Evolutionary conservation across 1,140 invertebrate species (phyloP).

Genomic region (Idris sp.): DNA sequence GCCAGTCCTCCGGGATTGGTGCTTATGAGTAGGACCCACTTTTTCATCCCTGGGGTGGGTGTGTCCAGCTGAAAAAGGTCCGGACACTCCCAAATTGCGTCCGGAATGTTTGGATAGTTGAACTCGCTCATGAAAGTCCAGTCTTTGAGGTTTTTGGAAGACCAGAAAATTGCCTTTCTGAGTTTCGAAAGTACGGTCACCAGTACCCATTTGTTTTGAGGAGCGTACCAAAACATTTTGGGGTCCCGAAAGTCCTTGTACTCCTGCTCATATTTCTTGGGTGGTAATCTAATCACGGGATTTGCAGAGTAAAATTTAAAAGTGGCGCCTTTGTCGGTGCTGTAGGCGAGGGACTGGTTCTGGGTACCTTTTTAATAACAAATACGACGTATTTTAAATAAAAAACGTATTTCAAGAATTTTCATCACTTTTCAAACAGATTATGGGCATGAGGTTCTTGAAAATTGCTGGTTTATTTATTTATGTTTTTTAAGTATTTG

Average conservation of each 20-base stretch:
- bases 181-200: not conserved
- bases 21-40: not conserved
- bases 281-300: conserved; percentile 1
- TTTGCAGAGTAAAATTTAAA: no score
- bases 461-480: no score
- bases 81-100: not conserved
- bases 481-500: no score
- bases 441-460: no score
- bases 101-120: not conserved
- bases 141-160: not conserved
- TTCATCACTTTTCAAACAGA: no score
- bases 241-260: conserved; percentile 11
- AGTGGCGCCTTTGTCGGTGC: no score
- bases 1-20: conserved; percentile 6
- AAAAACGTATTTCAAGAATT: no score
- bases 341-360: no score
- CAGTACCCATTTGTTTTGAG: conserved; percentile 8
- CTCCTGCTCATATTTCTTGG: not conserved
- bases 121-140: not conserved
- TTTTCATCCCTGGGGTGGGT: not conserved
- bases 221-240: conserved; percentile 22
- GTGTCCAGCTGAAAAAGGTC: conserved; percentile 1
- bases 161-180: not conserved
- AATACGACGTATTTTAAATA: no score
- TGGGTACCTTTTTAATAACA: no score